Evolutionary conservation across 2,797 vertebrate species (phyloP).

Genomic region (Diplodus puntazzo): DNA sequence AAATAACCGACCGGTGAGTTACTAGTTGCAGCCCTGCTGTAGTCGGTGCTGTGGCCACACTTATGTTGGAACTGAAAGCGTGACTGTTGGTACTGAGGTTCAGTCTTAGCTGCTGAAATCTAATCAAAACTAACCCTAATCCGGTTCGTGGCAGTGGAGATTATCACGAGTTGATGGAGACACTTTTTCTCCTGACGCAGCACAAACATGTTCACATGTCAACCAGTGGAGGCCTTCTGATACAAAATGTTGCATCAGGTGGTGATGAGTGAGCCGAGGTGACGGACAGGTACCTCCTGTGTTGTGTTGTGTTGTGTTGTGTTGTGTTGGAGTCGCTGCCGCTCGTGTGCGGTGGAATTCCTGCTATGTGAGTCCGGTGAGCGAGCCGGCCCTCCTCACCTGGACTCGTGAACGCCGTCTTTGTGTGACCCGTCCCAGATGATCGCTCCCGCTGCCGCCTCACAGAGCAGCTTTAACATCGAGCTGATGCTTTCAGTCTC

Average conservation of each 20-base stretch:
- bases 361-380: slow-evolving; percentile 34
- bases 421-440: slow-evolving; percentile 37
- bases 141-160: background rate
- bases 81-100: background rate
- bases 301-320: slow-evolving; percentile 8
- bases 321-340: background rate
- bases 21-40: too few relatives aligned
- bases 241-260: background rate
- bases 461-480: slow-evolving; percentile 4
- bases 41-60: background rate
- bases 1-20: too few relatives aligned
- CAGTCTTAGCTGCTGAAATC: too few relatives aligned
- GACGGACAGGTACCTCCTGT: slow-evolving; percentile 31
- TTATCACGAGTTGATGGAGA: slow-evolving; percentile 1
- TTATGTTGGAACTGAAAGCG: too few relatives aligned
- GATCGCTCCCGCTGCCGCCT: background rate
- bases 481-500: slow-evolving; percentile 22
- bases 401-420: slow-evolving; percentile 40
- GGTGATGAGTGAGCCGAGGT: slow-evolving; percentile 5
- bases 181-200: background rate
- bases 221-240: background rate
- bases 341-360: slow-evolving; percentile 37
- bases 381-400: slow-evolving; percentile 35
- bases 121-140: too few relatives aligned
- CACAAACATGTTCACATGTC: background rate